phyloP scores from a whole-genome alignment of 2,888 invertebrate species.

The Drosophila bunnanda region DNA sequence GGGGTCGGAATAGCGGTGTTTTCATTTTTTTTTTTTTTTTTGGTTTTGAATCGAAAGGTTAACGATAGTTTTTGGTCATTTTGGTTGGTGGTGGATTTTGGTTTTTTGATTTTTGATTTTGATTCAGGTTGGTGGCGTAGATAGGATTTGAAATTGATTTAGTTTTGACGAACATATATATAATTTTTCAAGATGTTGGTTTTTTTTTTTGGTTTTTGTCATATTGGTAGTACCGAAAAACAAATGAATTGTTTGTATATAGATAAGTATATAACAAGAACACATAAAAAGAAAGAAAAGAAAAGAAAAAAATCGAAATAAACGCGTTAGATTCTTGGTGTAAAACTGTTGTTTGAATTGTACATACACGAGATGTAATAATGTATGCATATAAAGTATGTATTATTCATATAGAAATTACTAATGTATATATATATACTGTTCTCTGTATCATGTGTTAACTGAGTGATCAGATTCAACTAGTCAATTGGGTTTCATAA shows the following conservation, averaged over 20 bases:
- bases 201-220: constrained; percentile 44
- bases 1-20: constrained; percentile 52
- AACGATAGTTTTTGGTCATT: constrained; percentile 60
- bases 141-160: constrained; percentile 58
- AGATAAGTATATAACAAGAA: constrained; percentile 78
- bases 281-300: constrained; percentile 83
- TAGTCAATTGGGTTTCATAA: constrained; percentile 44
- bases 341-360: constrained; percentile 65
- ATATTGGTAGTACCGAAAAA: constrained; percentile 76
- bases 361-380: constrained; percentile 73
- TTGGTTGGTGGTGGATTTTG: constrained; percentile 55
- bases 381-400: constrained; percentile 50
- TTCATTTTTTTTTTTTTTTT: constrained; percentile 43
- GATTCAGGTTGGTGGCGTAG: constrained; percentile 62
- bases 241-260: constrained; percentile 73
- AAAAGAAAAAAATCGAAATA: constrained; percentile 85
- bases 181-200: constrained; percentile 82
- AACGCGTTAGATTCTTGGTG: constrained; percentile 84
- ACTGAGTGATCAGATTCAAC: constrained; percentile 37
- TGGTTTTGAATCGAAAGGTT: constrained; percentile 67
- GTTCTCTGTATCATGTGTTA: constrained; percentile 40
- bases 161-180: constrained; percentile 84
- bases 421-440: constrained; percentile 40
- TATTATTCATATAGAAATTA: constrained; percentile 41
- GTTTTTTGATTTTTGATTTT: constrained; percentile 54